Evolutionary conservation across 37 sponge, comb jelly and placozoan genomes (phyloP).

Genomic region (Eunapius fragilis): DNA sequence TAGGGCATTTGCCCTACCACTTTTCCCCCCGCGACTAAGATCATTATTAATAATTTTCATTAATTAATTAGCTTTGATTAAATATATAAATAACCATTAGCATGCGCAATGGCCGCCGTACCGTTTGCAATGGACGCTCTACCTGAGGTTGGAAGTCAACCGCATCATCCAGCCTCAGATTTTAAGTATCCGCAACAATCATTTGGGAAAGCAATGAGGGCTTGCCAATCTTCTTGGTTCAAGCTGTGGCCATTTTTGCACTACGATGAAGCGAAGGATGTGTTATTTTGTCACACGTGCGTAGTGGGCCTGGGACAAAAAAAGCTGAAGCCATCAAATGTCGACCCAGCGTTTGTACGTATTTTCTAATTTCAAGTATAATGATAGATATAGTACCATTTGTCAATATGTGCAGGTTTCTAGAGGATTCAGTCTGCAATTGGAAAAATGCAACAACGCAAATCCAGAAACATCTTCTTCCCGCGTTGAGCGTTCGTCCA

Average conservation of each 20-base stretch:
- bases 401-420: too few relatives aligned
- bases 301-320: conserved; percentile 17
- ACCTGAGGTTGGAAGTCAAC: neutral
- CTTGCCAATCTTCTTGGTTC: conserved; percentile 29
- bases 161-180: neutral
- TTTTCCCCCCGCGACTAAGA: neutral
- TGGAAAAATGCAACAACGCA: conserved; percentile 70
- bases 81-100: neutral
- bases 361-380: neutral
- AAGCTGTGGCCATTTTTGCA: conserved; percentile 43
- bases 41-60: neutral
- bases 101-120: neutral
- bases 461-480: conserved; percentile 84
- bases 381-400: neutral
- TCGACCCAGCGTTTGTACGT: conserved; percentile 68
- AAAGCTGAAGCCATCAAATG: conserved; percentile 16
- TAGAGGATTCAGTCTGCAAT: conserved; percentile 5
- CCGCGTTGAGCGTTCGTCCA: too few relatives aligned
- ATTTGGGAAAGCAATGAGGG: neutral
- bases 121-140: neutral
- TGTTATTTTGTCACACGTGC: conserved; percentile 34
- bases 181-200: neutral
- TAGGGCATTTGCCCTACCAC: neutral
- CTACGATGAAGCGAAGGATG: conserved; percentile 50
- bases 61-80: neutral